Conservation (phyloP, 2,888 invertebrate species). For the Melinopterus prodromus region DNA sequence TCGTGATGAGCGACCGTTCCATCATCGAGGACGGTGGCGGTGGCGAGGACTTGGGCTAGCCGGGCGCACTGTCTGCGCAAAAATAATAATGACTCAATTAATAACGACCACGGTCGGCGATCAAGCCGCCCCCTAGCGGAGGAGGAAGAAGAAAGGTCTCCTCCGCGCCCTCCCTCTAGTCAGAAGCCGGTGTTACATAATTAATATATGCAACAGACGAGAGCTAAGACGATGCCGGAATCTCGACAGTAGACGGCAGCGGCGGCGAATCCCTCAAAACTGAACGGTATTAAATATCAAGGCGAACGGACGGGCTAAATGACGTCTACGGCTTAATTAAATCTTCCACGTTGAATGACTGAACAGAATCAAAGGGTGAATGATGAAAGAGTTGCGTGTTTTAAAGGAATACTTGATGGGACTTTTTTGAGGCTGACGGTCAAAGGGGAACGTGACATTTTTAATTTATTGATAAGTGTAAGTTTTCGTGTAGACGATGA, state of each 20-base stretch:
- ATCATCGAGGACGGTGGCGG: neutral
- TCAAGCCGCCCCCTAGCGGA: neutral
- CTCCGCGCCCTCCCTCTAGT: neutral
- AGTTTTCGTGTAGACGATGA: too few species aligned
- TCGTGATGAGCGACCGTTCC: constrained; percentile 4
- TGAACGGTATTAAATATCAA: constrained; percentile 4
- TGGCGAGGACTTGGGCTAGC: neutral
- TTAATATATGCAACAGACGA: neutral
- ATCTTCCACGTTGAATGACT: neutral
- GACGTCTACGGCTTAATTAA: neutral
- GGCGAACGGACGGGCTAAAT: neutral
- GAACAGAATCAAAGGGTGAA: constrained; percentile 4
- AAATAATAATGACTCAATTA: constrained; percentile 4
- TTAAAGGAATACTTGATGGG: neutral
- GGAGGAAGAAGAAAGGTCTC: neutral
- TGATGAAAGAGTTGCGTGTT: neutral
- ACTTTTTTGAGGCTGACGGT: neutral
- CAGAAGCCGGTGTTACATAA: constrained; percentile 4
- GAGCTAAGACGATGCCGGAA: neutral
- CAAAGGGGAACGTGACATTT: too few species aligned
- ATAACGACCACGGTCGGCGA: constrained; percentile 4
- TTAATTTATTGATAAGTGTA: too few species aligned
- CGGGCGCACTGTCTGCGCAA: neutral
- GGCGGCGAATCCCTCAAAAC: neutral
- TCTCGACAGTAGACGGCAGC: neutral